Evolutionary conservation across 2,888 invertebrate genomes (phyloP).

Genomic region (Melikaiella ostensackeni): DNA sequence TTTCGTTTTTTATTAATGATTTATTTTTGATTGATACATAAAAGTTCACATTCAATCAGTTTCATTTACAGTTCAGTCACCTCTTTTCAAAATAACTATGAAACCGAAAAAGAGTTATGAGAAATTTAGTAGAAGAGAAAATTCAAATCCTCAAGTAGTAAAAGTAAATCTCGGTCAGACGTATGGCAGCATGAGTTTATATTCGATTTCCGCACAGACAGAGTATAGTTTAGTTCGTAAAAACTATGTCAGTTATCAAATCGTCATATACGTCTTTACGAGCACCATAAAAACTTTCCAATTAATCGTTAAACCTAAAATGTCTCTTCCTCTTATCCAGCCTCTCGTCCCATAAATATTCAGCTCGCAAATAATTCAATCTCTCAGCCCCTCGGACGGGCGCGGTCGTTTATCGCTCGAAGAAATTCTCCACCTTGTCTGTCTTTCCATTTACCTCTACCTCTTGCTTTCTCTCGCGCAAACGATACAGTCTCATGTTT

Average conservation of each 20-base stretch:
- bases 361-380: conserved; percentile 41
- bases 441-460: conserved; percentile 41
- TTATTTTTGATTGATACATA: not conserved
- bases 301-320: conserved; percentile 38
- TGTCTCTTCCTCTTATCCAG: conserved; percentile 27
- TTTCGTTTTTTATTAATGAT: not conserved
- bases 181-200: not conserved
- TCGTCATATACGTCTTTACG: not conserved
- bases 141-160: not conserved
- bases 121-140: not conserved
- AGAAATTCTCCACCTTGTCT: conserved; percentile 41
- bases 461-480: conserved; percentile 41
- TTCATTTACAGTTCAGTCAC: too few species aligned
- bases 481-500: conserved; percentile 58
- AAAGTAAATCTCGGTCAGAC: not conserved
- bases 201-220: not conserved
- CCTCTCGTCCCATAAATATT: conserved; percentile 34
- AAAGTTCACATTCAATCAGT: too few species aligned
- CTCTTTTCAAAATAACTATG: too few species aligned
- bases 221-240: not conserved
- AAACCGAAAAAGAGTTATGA: not conserved
- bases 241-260: not conserved
- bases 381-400: conserved; percentile 29
- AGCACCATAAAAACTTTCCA: conserved; percentile 17
- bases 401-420: conserved; percentile 42